phyloP scores from a whole-genome alignment of 2,888 invertebrate species.

The Flexamia atlantica region DNA sequence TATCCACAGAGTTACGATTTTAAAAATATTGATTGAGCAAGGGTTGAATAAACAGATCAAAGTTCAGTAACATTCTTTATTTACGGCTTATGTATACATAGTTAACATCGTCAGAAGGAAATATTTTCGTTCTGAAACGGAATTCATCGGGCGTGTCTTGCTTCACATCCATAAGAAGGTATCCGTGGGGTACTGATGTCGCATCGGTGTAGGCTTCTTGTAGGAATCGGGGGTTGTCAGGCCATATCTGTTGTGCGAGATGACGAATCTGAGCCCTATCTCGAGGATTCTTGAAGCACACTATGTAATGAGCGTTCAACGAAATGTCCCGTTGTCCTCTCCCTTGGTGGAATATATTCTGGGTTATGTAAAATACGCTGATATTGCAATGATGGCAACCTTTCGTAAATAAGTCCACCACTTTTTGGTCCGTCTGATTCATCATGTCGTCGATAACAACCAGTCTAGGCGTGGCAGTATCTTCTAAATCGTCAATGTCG shows the following conservation, averaged over 20 bases:
- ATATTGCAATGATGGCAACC: constrained; percentile 27
- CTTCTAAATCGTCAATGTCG: neutral
- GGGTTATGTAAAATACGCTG: constrained; percentile 63
- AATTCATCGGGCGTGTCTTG: constrained; percentile 65
- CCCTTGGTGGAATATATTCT: constrained; percentile 44
- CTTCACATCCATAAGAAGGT: constrained; percentile 67
- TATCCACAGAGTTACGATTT: too few species aligned
- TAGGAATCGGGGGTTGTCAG: constrained; percentile 66
- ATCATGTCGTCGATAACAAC: constrained; percentile 43
- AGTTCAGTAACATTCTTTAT: neutral
- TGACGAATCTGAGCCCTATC: constrained; percentile 63
- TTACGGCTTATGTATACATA: constrained; percentile 1
- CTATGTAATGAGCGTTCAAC: constrained; percentile 69
- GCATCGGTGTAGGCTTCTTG: constrained; percentile 66
- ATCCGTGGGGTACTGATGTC: constrained; percentile 66
- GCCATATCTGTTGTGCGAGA: constrained; percentile 54
- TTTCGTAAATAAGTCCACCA: constrained; percentile 34
- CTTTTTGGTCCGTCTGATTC: neutral
- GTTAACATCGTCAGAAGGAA: constrained; percentile 60
- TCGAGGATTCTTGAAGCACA: constrained; percentile 68
- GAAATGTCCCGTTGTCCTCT: constrained; percentile 66
- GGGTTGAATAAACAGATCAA: too few species aligned
- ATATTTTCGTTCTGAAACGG: constrained; percentile 64
- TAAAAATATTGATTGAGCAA: too few species aligned
- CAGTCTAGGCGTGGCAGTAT: neutral